phyloP scores from a whole-genome alignment of 1,140 invertebrate species.

The Ceratoteleas bidentatus region DNA sequence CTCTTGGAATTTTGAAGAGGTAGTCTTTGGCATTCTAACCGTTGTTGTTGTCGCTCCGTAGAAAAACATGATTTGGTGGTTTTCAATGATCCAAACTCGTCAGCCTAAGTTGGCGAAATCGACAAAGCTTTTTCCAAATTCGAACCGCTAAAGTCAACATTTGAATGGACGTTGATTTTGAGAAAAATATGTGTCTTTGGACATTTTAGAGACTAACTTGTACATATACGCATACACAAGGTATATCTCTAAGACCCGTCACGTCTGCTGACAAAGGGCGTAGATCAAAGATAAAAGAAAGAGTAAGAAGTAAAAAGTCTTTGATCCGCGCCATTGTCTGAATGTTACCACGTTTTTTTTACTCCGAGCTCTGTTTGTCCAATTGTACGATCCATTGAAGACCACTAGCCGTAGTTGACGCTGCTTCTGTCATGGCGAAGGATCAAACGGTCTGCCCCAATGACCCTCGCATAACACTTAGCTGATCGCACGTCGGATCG shows the following conservation, averaged over 20 bases:
- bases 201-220: background rate
- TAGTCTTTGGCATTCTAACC: conserved; percentile 78
- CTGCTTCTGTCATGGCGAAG: conserved; percentile 32
- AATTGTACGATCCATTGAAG: conserved; percentile 67
- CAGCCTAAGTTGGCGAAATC: background rate
- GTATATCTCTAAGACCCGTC: too few species aligned
- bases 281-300: conserved; percentile 33
- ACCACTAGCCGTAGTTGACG: conserved; percentile 62
- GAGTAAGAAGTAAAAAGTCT: background rate
- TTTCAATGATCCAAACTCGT: conserved; percentile 72
- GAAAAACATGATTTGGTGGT: conserved; percentile 70
- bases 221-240: conserved; percentile 3
- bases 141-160: conserved; percentile 16
- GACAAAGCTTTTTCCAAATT: conserved; percentile 33
- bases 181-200: conserved; percentile 59
- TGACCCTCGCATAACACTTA: background rate
- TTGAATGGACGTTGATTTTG: conserved; percentile 52
- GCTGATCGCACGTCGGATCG: too few species aligned
- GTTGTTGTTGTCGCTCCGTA: conserved; percentile 75
- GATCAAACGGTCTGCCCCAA: conserved; percentile 5
- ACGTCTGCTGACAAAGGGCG: background rate
- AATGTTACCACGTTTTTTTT: background rate
- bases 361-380: background rate
- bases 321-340: conserved; percentile 21
- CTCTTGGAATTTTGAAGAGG: conserved; percentile 81